Evolutionary conservation across 2,113 vertebrate species (phyloP).

Genomic region (Laticauda colubrina): DNA sequence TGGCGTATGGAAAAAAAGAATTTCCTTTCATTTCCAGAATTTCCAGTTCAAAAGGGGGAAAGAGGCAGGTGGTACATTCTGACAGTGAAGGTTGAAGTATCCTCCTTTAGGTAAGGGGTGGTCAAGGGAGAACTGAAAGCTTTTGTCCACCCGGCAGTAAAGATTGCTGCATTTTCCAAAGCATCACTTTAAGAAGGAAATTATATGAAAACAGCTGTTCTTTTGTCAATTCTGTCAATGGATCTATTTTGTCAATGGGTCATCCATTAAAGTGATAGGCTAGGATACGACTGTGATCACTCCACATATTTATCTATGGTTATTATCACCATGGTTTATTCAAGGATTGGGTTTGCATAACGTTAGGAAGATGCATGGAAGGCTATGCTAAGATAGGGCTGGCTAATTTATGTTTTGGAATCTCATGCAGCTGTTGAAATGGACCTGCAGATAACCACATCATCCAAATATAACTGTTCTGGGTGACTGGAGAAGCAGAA

Average conservation of each 20-base stretch:
- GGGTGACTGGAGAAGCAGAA: neutral
- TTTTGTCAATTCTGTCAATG: neutral
- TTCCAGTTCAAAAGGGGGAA: neutral
- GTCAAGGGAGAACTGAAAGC: neutral
- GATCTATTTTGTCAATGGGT: neutral
- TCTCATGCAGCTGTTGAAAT: neutral
- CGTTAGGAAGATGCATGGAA: neutral
- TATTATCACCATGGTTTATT: neutral
- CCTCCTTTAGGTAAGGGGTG: conserved; percentile 10
- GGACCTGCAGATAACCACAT: neutral
- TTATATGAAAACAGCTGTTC: neutral
- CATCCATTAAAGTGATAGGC: neutral
- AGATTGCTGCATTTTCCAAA: neutral
- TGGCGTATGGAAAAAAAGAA: neutral
- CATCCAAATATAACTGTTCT: neutral
- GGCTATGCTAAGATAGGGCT: neutral
- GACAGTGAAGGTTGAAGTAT: conserved; percentile 48
- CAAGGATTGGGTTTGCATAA: neutral
- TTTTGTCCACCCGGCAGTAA: neutral
- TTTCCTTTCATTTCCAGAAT: conserved; percentile 26
- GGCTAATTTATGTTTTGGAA: neutral
- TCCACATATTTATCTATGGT: neutral
- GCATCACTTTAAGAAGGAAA: neutral
- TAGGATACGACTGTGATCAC: neutral
- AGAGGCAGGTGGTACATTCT: conserved; percentile 42